Base-by-base conservation (phyloP, 2,888 invertebrate genomes). In the Drosophila ezoana region DNA sequence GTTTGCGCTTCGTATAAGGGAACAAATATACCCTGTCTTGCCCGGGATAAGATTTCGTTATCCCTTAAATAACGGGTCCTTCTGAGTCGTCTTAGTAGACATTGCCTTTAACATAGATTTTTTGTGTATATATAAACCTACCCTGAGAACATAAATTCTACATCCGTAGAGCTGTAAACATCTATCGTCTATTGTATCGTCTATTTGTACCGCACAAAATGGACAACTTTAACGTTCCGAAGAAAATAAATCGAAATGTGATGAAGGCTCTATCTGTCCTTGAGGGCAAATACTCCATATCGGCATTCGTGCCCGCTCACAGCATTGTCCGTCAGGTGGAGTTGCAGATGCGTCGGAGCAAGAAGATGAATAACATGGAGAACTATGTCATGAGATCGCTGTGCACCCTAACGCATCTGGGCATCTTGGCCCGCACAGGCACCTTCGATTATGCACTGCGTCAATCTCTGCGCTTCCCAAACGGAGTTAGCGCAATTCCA, bases 181-280 rank as follows among this genome's bases (percentile, higher is more conserved):
- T n/a, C n/a, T n/a, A n/a, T n/a, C n/a, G n/a, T n/a, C n/a, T n/a
- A n/a, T n/a, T n/a, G n/a, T n/a, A n/a, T n/a, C n/a, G n/a, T n/a
- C n/a, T n/a, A n/a, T n/a, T n/a, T n/a, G n/a, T n/a, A n/a, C n/a
- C n/a, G n/a, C n/a, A n/a, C n/a, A 14, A 23, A 1, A 65, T 67
- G 67, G 58, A 68, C 16, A 64, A 64, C 16, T 67, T 67, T 4
- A 1, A 14, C 4, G 57, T 64, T 2, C 65, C 56, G 1, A 51
- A 37, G 10, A 10, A 10, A 6, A 16, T 57, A 2, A 64, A 67
- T 23, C 23, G 45, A 0, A 13, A 51, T 2, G 67, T 67, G 9
- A 0, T 67, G 13, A 64, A 32, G 32, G 57, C 67, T 4, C 4
- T 67, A 16, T 4, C 28, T 4, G 10, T 10, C 0, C 20, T 64